phyloP scores from a whole-genome alignment of 2,113 vertebrate genomes.

The Scatophagus argus region DNA sequence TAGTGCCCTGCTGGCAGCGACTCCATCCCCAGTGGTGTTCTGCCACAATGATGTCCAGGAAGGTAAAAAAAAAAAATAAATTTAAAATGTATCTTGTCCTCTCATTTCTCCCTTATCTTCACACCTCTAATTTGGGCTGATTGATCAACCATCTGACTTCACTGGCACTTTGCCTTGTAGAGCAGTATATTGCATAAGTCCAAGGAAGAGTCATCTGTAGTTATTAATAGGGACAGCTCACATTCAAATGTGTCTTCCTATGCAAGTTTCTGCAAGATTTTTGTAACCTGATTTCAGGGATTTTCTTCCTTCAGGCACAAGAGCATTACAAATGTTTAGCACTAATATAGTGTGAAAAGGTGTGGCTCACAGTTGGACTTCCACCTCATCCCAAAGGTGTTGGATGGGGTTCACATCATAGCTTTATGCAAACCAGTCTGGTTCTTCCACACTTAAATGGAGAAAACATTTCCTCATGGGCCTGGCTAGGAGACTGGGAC shows the following conservation, averaged over 20 bases:
- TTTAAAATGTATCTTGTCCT: not conserved
- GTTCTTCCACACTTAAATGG: no score
- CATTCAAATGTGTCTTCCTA: slow-evolving; percentile 29
- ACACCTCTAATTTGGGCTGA: not conserved
- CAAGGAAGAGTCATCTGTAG: not conserved
- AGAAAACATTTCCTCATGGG: no score
- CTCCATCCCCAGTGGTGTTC: slow-evolving; percentile 93
- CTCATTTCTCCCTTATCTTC: not conserved
- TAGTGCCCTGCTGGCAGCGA: slow-evolving; percentile 87
- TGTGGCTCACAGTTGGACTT: not conserved
- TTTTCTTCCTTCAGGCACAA: not conserved
- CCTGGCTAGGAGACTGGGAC: not conserved
- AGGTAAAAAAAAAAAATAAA: slow-evolving; percentile 85
- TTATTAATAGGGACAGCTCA: slow-evolving; percentile 42
- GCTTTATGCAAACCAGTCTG: no score
- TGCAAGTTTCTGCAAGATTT: not conserved
- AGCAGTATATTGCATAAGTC: slow-evolving; percentile 28
- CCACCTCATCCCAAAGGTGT: no score
- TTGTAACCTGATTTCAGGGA: not conserved
- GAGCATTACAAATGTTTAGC: not conserved
- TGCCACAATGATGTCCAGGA: slow-evolving; percentile 97
- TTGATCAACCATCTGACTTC: slow-evolving; percentile 9
- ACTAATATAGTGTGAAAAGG: not conserved
- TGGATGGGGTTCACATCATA: no score
- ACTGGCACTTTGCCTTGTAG: slow-evolving; percentile 18